These are phyloP conservation scores for Drosophila kepulauana DNA, from an alignment of 1,140 invertebrate species.

Conservation along the genomic window DNA sequence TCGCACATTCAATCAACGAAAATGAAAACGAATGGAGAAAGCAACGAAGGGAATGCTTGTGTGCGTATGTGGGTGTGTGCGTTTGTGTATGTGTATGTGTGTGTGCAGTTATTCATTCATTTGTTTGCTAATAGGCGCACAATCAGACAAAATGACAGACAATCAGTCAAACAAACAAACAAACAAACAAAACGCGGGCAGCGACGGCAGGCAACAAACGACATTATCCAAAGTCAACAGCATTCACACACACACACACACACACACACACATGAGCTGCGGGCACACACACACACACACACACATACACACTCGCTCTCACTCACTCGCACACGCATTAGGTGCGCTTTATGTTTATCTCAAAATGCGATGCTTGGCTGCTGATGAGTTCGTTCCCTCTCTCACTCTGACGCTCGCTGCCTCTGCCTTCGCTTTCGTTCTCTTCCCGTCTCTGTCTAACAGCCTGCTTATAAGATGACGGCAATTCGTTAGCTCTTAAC, in stretches of 20 bases:
- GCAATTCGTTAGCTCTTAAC: constrained; percentile 54
- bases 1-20: constrained; percentile 77
- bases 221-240: constrained; percentile 82
- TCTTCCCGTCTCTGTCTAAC: background rate
- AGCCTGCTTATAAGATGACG: constrained; percentile 29
- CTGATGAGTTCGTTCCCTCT: constrained; percentile 62
- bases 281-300: constrained; percentile 21
- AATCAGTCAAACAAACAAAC: constrained; percentile 78
- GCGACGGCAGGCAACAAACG: constrained; percentile 60
- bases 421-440: background rate
- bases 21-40: constrained; percentile 62
- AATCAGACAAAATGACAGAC: constrained; percentile 79
- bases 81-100: constrained; percentile 40
- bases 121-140: constrained; percentile 81
- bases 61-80: constrained; percentile 42
- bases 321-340: constrained; percentile 48
- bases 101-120: constrained; percentile 78
- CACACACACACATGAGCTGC: constrained; percentile 26
- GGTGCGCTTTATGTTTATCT: constrained; percentile 80
- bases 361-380: constrained; percentile 77
- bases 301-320: background rate
- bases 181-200: constrained; percentile 40
- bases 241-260: constrained; percentile 32
- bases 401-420: background rate
- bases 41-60: background rate